Base-by-base conservation (phyloP, 92 coral and sea anemone species). In the Metridium senile region DNA sequence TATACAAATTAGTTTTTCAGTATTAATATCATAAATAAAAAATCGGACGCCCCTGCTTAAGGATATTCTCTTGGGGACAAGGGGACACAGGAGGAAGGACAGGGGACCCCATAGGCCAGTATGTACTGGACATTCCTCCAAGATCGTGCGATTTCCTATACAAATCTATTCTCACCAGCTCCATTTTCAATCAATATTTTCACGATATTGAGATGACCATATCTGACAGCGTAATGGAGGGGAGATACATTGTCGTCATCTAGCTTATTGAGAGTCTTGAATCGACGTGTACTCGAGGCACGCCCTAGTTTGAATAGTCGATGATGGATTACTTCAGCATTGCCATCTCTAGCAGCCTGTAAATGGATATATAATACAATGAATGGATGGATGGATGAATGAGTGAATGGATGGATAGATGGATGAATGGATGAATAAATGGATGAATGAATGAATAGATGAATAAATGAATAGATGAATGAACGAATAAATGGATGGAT, bases 271-370 rank as follows among this genome's bases (percentile, higher is more conserved):
- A 92, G 23, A 33, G 68, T 54, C 51, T 79, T 79, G 6, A 21
- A 20, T 1, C 63, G 70, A 20, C 78, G 82, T 23, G 47, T 8
- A n/a, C 70, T 17, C 22, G 53, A n/a, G 61, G 43, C 11, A 39
- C 81, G 72, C n/a, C 73, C 80, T 52, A 88, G 74, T 61, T 84
- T 88, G 7, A 59, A 47, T 33, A 92, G 47, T 33, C 81, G 85
- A 13, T 86, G 86, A 34, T 71, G 49, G 33, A 92, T 82, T 47
- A 92, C 71, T 47, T 92, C 97, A 21, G 74, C 77, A 64, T 88
- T 81, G 1, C 97, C 97, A 92, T 92, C 97, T 71, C 97, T 77
- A 26, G 97, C 93, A 86, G 97, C 97, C 97, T 92, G 46, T 0
- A 18, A 68, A 68, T 46, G 11, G 52, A 26, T n/a, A 34, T 28